Evolutionary conservation across 2,888 invertebrate species (phyloP).

Genomic region (Eupithecia dodoneata): DNA sequence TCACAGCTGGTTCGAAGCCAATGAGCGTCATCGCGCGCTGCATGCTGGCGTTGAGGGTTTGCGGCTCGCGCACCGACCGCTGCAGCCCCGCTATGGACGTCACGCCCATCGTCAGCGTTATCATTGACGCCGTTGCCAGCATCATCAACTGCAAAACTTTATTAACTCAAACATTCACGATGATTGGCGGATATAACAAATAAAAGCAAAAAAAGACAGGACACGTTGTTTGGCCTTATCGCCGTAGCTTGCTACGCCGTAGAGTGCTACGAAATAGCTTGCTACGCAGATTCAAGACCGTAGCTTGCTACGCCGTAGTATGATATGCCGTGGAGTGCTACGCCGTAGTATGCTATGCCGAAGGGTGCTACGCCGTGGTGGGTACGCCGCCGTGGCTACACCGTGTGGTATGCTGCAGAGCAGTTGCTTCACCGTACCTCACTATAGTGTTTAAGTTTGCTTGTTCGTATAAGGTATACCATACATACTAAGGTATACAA

Average conservation of each 20-base stretch:
- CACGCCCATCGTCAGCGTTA: slow-evolving; percentile 67
- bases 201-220: neutral
- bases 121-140: slow-evolving; percentile 64
- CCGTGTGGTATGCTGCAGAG: neutral
- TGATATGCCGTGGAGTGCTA: neutral
- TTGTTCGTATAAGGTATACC: neutral
- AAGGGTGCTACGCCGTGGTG: neutral
- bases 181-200: neutral
- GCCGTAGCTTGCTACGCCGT: neutral
- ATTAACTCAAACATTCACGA: neutral
- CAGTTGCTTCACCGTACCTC: neutral
- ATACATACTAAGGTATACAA: too few species aligned
- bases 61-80: slow-evolving; percentile 64
- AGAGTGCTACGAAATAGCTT: neutral
- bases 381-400: too few species aligned
- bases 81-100: slow-evolving; percentile 61
- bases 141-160: slow-evolving; percentile 58
- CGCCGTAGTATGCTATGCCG: neutral
- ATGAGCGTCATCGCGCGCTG: slow-evolving; percentile 64
- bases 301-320: neutral
- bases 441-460: neutral
- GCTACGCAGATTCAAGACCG: too few species aligned
- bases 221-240: too few species aligned
- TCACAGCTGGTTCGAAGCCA: slow-evolving; percentile 61
- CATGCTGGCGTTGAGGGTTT: slow-evolving; percentile 70